Evolutionary conservation across 1,140 invertebrate species (phyloP), one percentile per base, ranked within the genome.

Genomic region (Zaprionus taronus): DNA sequence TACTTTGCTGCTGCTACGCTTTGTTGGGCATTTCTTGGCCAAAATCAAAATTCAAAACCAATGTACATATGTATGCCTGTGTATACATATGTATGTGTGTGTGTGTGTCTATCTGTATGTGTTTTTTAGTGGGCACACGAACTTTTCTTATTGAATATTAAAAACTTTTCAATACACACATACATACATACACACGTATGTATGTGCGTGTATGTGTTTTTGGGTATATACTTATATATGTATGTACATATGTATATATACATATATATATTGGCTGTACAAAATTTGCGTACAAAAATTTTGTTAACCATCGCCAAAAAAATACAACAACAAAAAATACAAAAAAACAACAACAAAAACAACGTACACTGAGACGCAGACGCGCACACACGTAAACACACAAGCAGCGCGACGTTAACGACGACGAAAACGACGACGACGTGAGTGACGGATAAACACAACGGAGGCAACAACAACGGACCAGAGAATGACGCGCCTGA

Each of bases 1-100:
- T 87, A 84, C 81, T 83, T 78, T 78, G 82, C 73, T 64, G 55
- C 55, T 60, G 71, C 66, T 74, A 74, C 72, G 84, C 84, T 82
- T 87, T 74, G 72, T 65, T 83, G 66, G 55, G 62, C 72, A 81
- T 81, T 82, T 80, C 80, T 77, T 74, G 68, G 56, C 65, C 77
- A 72, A 72, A 72, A 69, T 34, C 9, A 38, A n/a, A 58, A 68
- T 28, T 28, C 22, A 55, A 67, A 17, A 28, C 56, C 56, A 36
- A 49, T 49, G 47, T 24, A 26, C 69, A 41, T 69, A 69, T 49
- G 26, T 44, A 17, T 71, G 15, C 26, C 55, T 60, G 15, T 60
- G 15, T 36, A 24, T 63, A 28, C 15, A 20, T 68, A 22, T 28
- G 14, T 26, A 36, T 56, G 14, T 53, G 53, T n/a, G n/a, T n/a